Evolutionary conservation across 2,113 vertebrate genomes (phyloP).

Genomic region (Chauna torquata): DNA sequence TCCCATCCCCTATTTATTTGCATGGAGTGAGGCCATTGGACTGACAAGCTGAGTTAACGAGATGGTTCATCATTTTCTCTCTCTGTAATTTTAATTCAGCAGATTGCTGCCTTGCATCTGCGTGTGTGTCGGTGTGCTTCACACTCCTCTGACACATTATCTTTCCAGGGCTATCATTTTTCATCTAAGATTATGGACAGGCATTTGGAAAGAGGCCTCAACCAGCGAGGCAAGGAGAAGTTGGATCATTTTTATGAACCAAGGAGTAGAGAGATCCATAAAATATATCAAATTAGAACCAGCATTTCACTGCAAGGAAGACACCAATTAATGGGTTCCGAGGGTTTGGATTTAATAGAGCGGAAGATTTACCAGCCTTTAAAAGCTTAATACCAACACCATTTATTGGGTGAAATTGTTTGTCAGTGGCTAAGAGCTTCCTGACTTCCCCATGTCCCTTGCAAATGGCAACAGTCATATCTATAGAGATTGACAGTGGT

Average conservation of each 20-base stretch:
- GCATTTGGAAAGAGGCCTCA: constrained; percentile 54
- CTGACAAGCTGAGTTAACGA: constrained; percentile 42
- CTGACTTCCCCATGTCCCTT: not conserved
- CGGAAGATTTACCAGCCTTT: constrained; percentile 77
- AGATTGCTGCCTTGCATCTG: constrained; percentile 38
- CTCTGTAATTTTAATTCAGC: constrained; percentile 57
- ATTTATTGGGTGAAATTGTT: constrained; percentile 37
- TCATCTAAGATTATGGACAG: constrained; percentile 53
- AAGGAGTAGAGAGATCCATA: constrained; percentile 55
- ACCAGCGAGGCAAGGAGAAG: not conserved
- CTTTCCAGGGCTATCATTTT: constrained; percentile 66
- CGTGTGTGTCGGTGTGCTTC: not conserved
- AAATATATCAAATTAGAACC: constrained; percentile 72
- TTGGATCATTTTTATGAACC: constrained; percentile 68
- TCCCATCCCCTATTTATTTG: constrained; percentile 31
- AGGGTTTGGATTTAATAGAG: constrained; percentile 74
- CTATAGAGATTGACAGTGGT: not conserved
- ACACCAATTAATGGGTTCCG: constrained; percentile 75
- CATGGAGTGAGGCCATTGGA: not conserved
- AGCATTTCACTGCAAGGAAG: constrained; percentile 61
- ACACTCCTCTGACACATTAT: constrained; percentile 44
- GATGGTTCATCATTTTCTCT: constrained; percentile 47
- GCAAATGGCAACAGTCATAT: not conserved
- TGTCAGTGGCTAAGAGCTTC: constrained; percentile 62
- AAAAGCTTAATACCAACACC: constrained; percentile 64